Base-by-base conservation (phyloP, 2,113 vertebrate species). In the Microcebus jonahi region DNA sequence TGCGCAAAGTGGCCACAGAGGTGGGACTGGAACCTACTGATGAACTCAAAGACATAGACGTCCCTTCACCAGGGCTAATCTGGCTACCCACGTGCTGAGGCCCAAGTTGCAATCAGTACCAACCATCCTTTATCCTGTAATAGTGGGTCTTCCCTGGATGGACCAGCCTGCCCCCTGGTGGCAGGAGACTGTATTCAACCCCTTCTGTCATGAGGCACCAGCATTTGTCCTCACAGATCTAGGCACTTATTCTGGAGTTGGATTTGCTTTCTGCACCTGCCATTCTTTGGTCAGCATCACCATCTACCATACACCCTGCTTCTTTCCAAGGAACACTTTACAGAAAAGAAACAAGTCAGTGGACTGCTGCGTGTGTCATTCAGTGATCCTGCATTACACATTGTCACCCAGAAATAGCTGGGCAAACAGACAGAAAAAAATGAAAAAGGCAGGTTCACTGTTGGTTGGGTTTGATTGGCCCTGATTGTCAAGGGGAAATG, bases 81-180 rank as follows among this genome's bases (percentile, higher is more conserved):
- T 80, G 27, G 9, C 31, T 61, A 8, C 31, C 31, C 20, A 8
- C 5, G 53, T 0, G 10, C 45, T 39, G 18, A 67, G 45, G 25
- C 15, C 45, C 57, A 42, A 6, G 3, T 15, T 57, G 21, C 2
- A 21, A 39, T 31, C 6, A 25, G 17, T 42, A 1, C 0, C 27
- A 48, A 13, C 10, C 3, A 1, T 5, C n/a, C 20, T 48, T 85
- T 45, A n/a, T 45, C 59, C 7, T 18, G 0, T 14, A 5, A 11
- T 4, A 17, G 4, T 59, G 21, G 39, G 39, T 71, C 61, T 75
- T 87, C 39, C 65, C 21, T 50, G 17, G 21, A 42, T 12, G 50
- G 12, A 55, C 65, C 61, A 91, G 76, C 39, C 85, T 80, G 88
- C 79, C 84, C 70, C 84, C 96, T 94, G 34, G 79, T 79, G 89